A percentile compares a stretch with the other conserved stretches of the same genome.
phyloP scores from a whole-genome alignment of 2,797 vertebrate species.

The Epinephelus coioides region DNA sequence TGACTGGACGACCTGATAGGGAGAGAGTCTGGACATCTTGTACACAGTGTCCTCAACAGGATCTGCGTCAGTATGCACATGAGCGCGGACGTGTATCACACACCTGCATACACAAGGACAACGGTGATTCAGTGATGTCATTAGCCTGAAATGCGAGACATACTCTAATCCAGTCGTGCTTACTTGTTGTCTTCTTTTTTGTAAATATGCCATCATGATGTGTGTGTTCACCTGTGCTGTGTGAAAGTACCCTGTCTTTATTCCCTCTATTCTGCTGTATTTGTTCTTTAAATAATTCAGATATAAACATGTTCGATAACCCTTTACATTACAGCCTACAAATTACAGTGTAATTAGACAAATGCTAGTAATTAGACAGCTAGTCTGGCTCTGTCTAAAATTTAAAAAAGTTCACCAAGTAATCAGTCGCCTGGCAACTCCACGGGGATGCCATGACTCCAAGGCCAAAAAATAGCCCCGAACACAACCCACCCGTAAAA shows the following conservation, averaged over 20 bases:
- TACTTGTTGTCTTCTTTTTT: conserved; percentile 15
- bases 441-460: background rate
- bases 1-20: conserved; percentile 59
- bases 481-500: too few relatives aligned
- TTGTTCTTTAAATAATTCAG: background rate
- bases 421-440: background rate
- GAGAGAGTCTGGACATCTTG: conserved; percentile 50
- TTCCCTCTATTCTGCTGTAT: background rate
- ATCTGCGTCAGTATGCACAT: conserved; percentile 51
- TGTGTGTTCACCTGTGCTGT: background rate
- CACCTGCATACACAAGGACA: conserved; percentile 48
- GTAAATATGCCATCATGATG: background rate
- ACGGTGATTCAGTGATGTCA: background rate
- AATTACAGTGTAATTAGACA: background rate
- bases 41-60: conserved; percentile 47
- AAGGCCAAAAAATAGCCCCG: background rate
- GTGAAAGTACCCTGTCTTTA: background rate
- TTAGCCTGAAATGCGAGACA: conserved; percentile 2
- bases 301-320: background rate
- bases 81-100: conserved; percentile 6
- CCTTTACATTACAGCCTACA: background rate
- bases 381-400: background rate
- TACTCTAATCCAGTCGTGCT: conserved; percentile 1
- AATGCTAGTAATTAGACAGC: background rate
- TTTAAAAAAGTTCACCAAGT: background rate